Evolutionary conservation across 1,140 invertebrate species (phyloP), one percentile per base, ranked within the genome.

Genomic region (Drosophila azteca): DNA sequence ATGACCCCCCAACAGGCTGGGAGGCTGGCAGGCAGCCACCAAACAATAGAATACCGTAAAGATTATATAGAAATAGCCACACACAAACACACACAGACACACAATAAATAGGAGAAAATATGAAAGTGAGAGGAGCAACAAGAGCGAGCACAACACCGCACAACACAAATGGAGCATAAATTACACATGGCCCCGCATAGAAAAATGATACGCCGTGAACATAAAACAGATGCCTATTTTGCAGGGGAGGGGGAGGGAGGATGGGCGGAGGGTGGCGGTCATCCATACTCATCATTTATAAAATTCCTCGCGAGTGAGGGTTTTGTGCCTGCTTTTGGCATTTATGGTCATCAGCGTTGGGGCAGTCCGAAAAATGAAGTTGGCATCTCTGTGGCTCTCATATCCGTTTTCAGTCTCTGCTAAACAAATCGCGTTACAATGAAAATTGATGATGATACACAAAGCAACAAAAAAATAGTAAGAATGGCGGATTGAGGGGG

Each of bases 391-490:
- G 9, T 11, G 65, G 63, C 63, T 39, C 72, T 80, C 81, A 79
- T 85, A 84, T 74, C 77, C 81, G 67, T 52, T 66, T 78, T 44
- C 73, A 70, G 62, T 78, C 63, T 57, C 72, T 58, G 44, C 41
- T 45, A 58, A 69, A 48, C 83, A 83, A 88, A 88, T 88, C 79
- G 83, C 76, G 72, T 88, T 88, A 83, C 83, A 88, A 88, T 88
- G 83, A 88, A 88, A 88, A 88, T 88, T 88, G 83, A 88, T 88
- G 83, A 88, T 85, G 82, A 59, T 77, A 55, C 45, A 52, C 61
- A 43, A 29, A 58, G 46, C 29, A 29, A 58, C 46, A 53, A 46
- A 13, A 24, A 60, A 35, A 41, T 2, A 41, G 15, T 1, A 13
- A 3, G 35, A 39, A 39, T 13, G 3, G 3, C 2, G 3, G 3